Conservation (phyloP, 2,888 invertebrate species). For the Nomada ferruginata region DNA sequence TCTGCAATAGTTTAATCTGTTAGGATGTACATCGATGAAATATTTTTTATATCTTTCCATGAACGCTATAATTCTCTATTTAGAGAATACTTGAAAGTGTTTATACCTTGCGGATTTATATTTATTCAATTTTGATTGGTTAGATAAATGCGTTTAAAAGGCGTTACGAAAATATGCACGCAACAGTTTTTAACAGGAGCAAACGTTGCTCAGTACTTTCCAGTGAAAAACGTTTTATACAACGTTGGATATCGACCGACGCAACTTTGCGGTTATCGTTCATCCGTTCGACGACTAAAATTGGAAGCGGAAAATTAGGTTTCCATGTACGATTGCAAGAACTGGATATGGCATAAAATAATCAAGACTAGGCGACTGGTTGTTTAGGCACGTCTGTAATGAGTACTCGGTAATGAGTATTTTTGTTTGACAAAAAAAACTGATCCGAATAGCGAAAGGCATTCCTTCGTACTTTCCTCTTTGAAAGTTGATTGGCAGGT, state of each 20-base stretch:
- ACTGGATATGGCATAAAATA: constrained; percentile 7
- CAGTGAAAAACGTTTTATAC: not conserved
- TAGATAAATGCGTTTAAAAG: not conserved
- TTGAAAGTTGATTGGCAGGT: not conserved
- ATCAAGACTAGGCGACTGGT: not conserved
- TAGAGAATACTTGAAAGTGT: too few relatives aligned
- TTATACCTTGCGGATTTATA: too few relatives aligned
- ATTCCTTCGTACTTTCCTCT: constrained; percentile 23
- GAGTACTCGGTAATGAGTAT: constrained; percentile 12
- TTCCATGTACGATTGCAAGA: constrained; percentile 21
- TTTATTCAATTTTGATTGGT: too few relatives aligned
- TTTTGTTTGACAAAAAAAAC: constrained; percentile 8
- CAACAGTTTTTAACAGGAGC: not conserved
- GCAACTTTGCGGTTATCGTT: not conserved
- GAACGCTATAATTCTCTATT: too few relatives aligned
- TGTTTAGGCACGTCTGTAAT: not conserved
- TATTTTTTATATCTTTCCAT: too few relatives aligned
- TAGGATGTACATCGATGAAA: too few relatives aligned
- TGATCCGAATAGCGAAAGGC: constrained; percentile 1
- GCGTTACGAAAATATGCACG: not conserved
- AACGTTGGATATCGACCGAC: not conserved
- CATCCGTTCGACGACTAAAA: constrained; percentile 7
- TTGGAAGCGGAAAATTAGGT: constrained; percentile 19
- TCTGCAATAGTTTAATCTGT: too few relatives aligned
- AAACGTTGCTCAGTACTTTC: not conserved